Evolutionary conservation across 2,888 invertebrate species (phyloP).

Genomic region (Rhingia rostrata): DNA sequence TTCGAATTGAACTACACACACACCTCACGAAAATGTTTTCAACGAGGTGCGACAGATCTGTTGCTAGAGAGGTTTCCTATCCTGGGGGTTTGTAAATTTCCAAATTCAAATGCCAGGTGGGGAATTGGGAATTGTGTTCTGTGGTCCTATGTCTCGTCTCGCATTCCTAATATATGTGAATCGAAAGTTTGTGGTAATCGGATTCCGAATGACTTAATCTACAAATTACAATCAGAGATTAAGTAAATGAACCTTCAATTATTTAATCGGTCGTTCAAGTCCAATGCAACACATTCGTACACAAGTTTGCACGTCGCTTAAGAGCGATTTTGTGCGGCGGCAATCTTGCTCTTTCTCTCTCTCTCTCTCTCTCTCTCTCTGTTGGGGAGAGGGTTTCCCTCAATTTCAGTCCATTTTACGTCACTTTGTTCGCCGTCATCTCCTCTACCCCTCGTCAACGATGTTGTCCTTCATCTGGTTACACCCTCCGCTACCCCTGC

Average conservation of each 20-base stretch:
- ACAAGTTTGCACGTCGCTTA: constrained; percentile 26
- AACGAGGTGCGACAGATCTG: too few species aligned
- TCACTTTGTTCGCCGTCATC: constrained; percentile 27
- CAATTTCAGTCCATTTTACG: constrained; percentile 54
- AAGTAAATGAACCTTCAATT: constrained; percentile 47
- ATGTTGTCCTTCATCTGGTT: constrained; percentile 6
- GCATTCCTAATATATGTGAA: constrained; percentile 1
- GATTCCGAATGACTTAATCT: constrained; percentile 32
- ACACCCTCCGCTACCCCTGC: neutral
- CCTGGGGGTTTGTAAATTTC: too few species aligned
- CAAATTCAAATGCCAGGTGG: too few species aligned
- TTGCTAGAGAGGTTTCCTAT: too few species aligned
- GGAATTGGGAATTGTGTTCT: too few species aligned
- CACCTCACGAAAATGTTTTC: too few species aligned
- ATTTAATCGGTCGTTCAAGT: constrained; percentile 49
- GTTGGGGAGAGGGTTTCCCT: constrained; percentile 22
- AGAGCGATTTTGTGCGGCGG: neutral
- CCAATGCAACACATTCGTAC: neutral
- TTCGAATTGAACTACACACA: neutral
- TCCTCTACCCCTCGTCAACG: neutral
- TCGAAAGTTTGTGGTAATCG: constrained; percentile 10
- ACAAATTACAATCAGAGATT: constrained; percentile 45
- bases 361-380: constrained; percentile 2
- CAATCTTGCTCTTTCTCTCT: constrained; percentile 2
- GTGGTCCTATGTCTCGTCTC: too few species aligned